Evolutionary conservation across 2,113 vertebrate genomes (phyloP).

Genomic region (Lonchura striata): DNA sequence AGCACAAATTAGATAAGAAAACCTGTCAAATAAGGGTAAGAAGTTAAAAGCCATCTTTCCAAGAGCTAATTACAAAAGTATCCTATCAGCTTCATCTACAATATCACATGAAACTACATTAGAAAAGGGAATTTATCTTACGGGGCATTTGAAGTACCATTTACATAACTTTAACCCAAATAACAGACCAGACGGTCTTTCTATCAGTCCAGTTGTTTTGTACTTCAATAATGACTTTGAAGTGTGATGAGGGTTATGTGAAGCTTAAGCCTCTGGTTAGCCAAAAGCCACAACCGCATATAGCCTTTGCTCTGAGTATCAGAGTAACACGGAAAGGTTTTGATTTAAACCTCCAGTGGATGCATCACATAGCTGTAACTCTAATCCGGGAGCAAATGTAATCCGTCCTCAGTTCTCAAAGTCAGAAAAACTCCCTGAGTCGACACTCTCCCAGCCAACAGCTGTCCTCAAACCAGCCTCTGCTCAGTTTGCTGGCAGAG

Average conservation of each 20-base stretch:
- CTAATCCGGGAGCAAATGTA: background rate
- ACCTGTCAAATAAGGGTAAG: background rate
- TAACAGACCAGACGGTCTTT: background rate
- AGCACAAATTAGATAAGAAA: background rate
- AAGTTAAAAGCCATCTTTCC: background rate
- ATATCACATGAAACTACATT: background rate
- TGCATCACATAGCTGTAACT: conserved; percentile 12
- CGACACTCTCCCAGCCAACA: background rate
- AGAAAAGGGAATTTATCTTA: background rate
- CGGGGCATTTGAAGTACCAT: background rate
- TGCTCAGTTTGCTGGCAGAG: background rate
- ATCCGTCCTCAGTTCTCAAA: background rate
- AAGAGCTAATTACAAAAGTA: background rate
- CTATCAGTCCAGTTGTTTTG: background rate
- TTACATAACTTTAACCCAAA: background rate
- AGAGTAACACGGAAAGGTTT: background rate
- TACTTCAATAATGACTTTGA: background rate
- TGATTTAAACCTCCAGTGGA: background rate
- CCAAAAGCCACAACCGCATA: background rate
- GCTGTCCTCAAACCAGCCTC: background rate
- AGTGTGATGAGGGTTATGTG: background rate
- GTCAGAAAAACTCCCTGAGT: background rate
- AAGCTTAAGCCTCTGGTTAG: background rate
- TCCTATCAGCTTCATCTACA: background rate
- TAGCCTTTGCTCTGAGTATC: background rate